Evolutionary conservation across 2,797 vertebrate genomes (phyloP), one percentile per base, ranked within the genome.

Genomic region (Glyptemys insculpta): DNA sequence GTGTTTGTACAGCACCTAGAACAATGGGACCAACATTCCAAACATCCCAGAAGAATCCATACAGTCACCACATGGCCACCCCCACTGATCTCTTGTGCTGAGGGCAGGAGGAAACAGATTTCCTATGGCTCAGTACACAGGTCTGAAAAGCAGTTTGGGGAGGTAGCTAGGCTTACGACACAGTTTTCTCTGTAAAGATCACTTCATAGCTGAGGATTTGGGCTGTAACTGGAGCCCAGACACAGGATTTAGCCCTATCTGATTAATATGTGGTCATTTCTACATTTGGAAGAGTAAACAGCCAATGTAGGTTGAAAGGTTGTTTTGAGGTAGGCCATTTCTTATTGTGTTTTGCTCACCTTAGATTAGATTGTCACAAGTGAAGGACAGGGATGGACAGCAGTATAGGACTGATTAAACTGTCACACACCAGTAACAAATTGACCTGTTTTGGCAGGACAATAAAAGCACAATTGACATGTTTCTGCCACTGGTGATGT

Each of bases 371-470:
- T 62, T 96, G 86, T 90, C 82, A 95, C 49, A 93, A 94, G 31
- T 68, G 59, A 96, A 90, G 89, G 88, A 85, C 74, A 74, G 0
- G 1, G 37, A 52, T 83, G 59, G 83, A 93, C 87, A 95, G 83
- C 88, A n/a, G 94, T 57, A 79, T 41, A 78, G 80, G 78, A 89
- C 82, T 93, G 87, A 97, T 97, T 96, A 92, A 97, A 94, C 59
- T 89, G 89, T 89, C 93, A 95, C 59, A 81, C 86, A 83, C 54
- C 96, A 94, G 78, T 91, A 93, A 93, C 19, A 81, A 68, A 76
- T n/a, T 88, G 87, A 92, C 87, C 49, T 84, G 25, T 14, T 65
- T 84, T 81, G 80, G 74, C 62, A 68, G n/a, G 62, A 50, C 80
- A 83, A 85, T 83, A 90, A 79, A 90, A 90, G 29, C 23, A 25